Evolutionary conservation across 2,113 vertebrate genomes (phyloP).

Genomic region (Phrynosoma platyrhinos): DNA sequence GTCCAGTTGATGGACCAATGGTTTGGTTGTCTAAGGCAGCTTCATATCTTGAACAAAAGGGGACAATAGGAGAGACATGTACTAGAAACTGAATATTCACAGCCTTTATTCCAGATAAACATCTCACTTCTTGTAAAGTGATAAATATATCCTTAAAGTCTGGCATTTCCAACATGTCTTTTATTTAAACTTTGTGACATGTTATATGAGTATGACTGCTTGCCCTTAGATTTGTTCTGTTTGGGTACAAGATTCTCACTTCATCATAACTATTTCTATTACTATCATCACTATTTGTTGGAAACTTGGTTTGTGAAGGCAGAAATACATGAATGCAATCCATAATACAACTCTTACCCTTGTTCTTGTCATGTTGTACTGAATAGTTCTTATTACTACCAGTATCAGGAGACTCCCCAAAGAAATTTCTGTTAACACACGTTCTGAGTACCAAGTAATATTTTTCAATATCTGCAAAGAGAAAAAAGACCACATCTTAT

Average conservation of each 20-base stretch:
- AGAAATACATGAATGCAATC: fast-evolving
- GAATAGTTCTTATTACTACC: constrained; percentile 97
- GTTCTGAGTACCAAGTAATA: constrained; percentile 95
- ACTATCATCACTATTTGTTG: not conserved
- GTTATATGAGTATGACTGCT: not conserved
- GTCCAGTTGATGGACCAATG: not conserved
- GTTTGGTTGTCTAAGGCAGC: not conserved
- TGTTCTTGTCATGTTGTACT: constrained; percentile 99
- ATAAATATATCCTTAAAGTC: not conserved
- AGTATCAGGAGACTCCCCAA: constrained; percentile 95
- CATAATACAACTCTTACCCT: constrained; percentile 80
- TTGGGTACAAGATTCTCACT: not conserved
- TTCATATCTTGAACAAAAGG: not conserved
- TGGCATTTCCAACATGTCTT: not conserved
- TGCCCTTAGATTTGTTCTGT: not conserved
- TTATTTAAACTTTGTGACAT: not conserved
- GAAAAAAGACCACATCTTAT: constrained; percentile 4
- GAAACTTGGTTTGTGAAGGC: not conserved
- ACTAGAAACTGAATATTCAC: not conserved
- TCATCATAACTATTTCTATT: too few relatives aligned
- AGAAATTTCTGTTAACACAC: constrained; percentile 95
- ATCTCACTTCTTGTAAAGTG: not conserved
- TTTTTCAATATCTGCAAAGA: constrained; percentile 90
- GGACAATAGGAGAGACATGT: not conserved
- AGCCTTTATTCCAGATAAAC: not conserved